Conservation (phyloP, 2,113 vertebrate species). For the Clarias batrachus region DNA sequence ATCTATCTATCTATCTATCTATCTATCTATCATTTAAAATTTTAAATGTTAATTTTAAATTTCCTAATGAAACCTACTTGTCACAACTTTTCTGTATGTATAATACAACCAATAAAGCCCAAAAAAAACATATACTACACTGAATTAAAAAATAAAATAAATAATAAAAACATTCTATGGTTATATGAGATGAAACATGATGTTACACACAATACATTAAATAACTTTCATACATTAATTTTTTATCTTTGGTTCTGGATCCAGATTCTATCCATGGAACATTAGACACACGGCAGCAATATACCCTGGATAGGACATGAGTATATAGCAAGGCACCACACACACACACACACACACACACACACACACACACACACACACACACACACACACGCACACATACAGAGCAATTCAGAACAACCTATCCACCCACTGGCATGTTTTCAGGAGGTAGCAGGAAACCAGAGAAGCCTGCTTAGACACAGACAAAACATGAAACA, state of each 20-base stretch:
- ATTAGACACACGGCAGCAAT: not conserved
- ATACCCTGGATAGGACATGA: not conserved
- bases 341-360: not conserved
- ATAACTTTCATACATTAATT: not conserved
- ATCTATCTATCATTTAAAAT: no score
- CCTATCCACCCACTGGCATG: not conserved
- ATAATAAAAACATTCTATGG: not conserved
- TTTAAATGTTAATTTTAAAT: no score
- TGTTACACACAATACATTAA: not conserved
- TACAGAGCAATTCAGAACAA: not conserved
- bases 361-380: conserved; percentile 1
- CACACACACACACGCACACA: not conserved
- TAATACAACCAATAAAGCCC: no score
- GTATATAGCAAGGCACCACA: not conserved
- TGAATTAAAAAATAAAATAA: no score
- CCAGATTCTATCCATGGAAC: not conserved
- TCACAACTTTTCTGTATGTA: no score
- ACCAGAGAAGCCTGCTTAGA: not conserved
- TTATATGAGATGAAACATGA: not conserved
- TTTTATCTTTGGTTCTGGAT: not conserved
- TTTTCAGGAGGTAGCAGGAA: not conserved
- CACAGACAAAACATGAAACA: not conserved
- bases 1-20: no score
- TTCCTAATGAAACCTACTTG: no score
- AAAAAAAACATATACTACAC: no score